Conservation (phyloP, 2,113 vertebrate species). For the Acanthochromis polyacanthus region DNA sequence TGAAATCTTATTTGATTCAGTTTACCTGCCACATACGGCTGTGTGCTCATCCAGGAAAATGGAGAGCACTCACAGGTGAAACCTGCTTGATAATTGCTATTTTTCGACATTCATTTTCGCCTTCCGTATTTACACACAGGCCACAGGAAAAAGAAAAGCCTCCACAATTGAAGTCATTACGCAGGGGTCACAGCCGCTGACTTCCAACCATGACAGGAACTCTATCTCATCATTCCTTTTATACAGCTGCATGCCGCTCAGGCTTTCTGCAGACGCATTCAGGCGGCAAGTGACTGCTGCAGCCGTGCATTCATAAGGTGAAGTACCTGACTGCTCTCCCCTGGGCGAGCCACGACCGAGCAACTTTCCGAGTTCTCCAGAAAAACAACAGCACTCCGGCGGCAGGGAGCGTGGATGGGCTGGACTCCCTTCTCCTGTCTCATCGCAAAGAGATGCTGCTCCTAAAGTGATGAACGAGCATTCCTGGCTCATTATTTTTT, state of each 20-base stretch:
- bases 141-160: constrained; percentile 30
- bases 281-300: constrained; percentile 45
- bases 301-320: constrained; percentile 56
- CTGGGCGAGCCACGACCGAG: constrained; percentile 45
- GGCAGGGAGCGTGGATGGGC: not conserved
- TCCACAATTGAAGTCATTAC: constrained; percentile 56
- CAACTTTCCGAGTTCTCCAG: constrained; percentile 50
- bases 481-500: constrained; percentile 82
- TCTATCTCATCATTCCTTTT: constrained; percentile 53
- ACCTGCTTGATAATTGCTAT: constrained; percentile 44
- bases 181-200: constrained; percentile 53
- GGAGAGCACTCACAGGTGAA: constrained; percentile 44
- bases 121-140: constrained; percentile 35
- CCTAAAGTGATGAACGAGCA: constrained; percentile 67
- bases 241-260: constrained; percentile 36
- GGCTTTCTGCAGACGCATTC: constrained; percentile 45
- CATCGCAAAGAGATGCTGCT: constrained; percentile 54
- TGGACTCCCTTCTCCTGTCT: constrained; percentile 46
- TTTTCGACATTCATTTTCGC: constrained; percentile 45
- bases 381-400: constrained; percentile 48
- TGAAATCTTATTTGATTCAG: constrained; percentile 46
- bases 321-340: constrained; percentile 53
- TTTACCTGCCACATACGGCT: constrained; percentile 30
- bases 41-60: constrained; percentile 46
- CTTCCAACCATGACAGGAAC: constrained; percentile 52